Evolutionary conservation across 1,140 invertebrate genomes (phyloP).

Genomic region (Alviniconcha marisindica): DNA sequence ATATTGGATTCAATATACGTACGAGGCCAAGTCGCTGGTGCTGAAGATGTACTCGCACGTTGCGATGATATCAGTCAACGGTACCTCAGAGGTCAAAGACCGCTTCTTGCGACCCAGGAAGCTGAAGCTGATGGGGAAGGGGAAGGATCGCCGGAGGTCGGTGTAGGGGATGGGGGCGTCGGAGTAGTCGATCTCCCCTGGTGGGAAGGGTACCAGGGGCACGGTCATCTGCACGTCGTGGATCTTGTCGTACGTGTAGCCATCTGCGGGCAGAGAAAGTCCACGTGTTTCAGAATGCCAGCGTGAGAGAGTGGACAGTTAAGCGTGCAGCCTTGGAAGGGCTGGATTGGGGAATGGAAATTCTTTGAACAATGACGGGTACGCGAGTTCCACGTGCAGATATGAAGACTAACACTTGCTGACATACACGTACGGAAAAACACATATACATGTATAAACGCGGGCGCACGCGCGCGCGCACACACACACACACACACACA

Average conservation of each 20-base stretch:
- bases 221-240: neutral
- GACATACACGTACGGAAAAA: too few species aligned
- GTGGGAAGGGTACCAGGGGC: neutral
- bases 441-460: too few species aligned
- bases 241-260: neutral
- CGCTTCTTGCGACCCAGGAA: neutral
- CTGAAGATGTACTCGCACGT: neutral
- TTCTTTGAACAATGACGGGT: too few species aligned
- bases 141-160: neutral
- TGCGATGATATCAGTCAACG: neutral
- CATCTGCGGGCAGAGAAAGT: neutral
- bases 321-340: too few species aligned
- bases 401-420: too few species aligned
- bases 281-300: neutral
- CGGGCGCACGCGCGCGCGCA: too few species aligned
- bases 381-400: too few species aligned
- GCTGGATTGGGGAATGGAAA: too few species aligned
- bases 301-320: neutral
- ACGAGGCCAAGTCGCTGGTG: neutral
- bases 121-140: neutral
- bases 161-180: neutral
- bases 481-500: too few species aligned
- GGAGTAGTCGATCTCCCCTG: constrained; percentile 6
- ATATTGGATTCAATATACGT: too few species aligned
- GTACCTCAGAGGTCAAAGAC: neutral